phyloP scores from a whole-genome alignment of 2,797 vertebrate species.

The Sarcoramphus papa region DNA sequence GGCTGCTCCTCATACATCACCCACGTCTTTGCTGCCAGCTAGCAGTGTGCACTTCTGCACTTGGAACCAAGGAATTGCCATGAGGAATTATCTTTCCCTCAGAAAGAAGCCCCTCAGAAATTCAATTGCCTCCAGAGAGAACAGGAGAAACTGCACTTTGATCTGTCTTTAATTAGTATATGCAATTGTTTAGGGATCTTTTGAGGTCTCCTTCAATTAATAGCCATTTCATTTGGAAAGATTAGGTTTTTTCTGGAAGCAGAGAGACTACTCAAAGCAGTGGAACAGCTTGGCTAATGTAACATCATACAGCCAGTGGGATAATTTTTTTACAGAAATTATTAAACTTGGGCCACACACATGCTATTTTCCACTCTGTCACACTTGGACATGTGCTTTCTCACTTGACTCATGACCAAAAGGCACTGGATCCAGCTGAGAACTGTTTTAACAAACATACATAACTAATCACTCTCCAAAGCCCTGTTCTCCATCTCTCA shows the following conservation, averaged over 20 bases:
- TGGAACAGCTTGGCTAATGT: not conserved
- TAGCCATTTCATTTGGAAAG: not conserved
- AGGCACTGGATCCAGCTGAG: not conserved
- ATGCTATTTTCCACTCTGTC: not conserved
- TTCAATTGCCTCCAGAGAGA: not conserved
- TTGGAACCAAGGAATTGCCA: constrained; percentile 1
- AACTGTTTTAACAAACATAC: not conserved
- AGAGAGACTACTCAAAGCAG: not conserved
- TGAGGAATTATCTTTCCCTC: not conserved
- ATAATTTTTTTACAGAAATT: not conserved
- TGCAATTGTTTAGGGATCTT: not conserved
- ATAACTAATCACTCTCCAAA: not conserved
- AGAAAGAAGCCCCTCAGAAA: not conserved
- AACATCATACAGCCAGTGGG: not conserved
- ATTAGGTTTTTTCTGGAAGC: not conserved
- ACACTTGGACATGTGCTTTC: not conserved
- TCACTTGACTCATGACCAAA: not conserved
- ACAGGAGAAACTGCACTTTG: not conserved
- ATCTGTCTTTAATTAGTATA: constrained; percentile 37
- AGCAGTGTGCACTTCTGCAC: not conserved
- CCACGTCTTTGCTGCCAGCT: constrained; percentile 9
- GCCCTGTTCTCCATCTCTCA: not conserved
- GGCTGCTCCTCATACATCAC: constrained; percentile 20
- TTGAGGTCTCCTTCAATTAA: constrained; percentile 42
- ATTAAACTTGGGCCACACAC: constrained; percentile 5